Evolutionary conservation across 2,797 vertebrate genomes (phyloP), one percentile per base, ranked within the genome.

Genomic region (Dromococcyx pavoninus): DNA sequence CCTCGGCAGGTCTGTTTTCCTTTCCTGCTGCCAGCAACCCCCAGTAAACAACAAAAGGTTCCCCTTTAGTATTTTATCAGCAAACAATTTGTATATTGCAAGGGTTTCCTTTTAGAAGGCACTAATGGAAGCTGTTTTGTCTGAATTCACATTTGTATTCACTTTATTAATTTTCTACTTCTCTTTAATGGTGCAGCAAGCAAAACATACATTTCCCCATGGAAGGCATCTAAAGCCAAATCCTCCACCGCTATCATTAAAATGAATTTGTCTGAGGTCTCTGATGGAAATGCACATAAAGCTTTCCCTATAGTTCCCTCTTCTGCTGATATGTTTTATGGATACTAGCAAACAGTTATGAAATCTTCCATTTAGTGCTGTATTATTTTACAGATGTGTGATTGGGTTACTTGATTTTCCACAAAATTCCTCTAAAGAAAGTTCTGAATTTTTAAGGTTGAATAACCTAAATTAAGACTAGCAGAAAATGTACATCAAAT

Each of bases 1-100:
- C 50, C 25, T 28, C 0, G 0, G 13, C 60, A n/a, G 39, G 22
- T 15, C 41, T 69, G 9, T 30, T 72, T 11, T 58, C 17, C 43
- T 69, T 53, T 21, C 25, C 17, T 70, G 15, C 43, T 76, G 32
- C 57, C 24, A 61, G 76, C 17, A 64, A 14, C 21, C 1, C 11
- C 0, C 2, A 50, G 19, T 33, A 18, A 53, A 35, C 15, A 33
- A 41, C 17, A 65, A 53, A 72, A 76, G 8, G 11, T 60, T 74
- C 73, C 17, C 23, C 17, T 70, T 51, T 28, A 32, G 23, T 43
- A 16, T 62, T 44, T 41, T 41, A 54, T 83, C 35, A 74, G 51
- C 32, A 93, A 83, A 35, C 30, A 48, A 5, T 23, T 6, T 60
- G 11, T 30, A 19, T n/a, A 9, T 41, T 57, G 37, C 43, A 51